phyloP scores from a whole-genome alignment of 2,113 vertebrate species.

The Pseudorectes ferrugineus region DNA sequence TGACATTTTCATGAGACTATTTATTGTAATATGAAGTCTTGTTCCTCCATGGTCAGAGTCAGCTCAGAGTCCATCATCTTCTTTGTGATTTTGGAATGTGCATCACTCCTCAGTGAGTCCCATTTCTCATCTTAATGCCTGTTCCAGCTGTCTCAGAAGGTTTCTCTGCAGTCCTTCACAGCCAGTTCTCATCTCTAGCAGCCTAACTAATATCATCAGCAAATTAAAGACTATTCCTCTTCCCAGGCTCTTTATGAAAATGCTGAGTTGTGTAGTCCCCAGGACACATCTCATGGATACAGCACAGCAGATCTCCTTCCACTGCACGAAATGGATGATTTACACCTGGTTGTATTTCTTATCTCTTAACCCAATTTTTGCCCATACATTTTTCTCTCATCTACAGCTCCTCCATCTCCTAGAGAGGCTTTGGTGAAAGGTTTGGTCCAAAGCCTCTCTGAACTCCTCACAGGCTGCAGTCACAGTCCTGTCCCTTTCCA shows the following conservation, averaged over 20 bases:
- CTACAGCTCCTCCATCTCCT: neutral
- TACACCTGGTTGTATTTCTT: neutral
- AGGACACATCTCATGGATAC: neutral
- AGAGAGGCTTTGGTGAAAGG: neutral
- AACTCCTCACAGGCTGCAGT: neutral
- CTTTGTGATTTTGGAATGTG: neutral
- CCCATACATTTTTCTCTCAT: neutral
- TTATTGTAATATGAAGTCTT: constrained; percentile 37
- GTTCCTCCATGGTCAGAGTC: constrained; percentile 19
- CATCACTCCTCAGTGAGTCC: neutral
- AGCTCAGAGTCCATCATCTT: constrained; percentile 47
- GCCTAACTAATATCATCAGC: neutral
- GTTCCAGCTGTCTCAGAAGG: neutral
- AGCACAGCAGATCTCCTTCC: neutral
- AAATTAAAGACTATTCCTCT: neutral
- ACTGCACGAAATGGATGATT: neutral
- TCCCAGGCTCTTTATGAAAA: neutral
- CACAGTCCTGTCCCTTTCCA: neutral
- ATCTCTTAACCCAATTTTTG: neutral
- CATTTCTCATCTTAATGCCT: constrained; percentile 29
- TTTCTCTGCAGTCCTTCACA: constrained; percentile 4
- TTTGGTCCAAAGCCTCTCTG: neutral
- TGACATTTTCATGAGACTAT: constrained; percentile 54
- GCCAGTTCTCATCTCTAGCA: neutral
- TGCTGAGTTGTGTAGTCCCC: neutral